These are phyloP conservation scores for Cercopithecus mona DNA, from an alignment of 2,113 vertebrate genomes.

Conservation along the genomic window DNA sequence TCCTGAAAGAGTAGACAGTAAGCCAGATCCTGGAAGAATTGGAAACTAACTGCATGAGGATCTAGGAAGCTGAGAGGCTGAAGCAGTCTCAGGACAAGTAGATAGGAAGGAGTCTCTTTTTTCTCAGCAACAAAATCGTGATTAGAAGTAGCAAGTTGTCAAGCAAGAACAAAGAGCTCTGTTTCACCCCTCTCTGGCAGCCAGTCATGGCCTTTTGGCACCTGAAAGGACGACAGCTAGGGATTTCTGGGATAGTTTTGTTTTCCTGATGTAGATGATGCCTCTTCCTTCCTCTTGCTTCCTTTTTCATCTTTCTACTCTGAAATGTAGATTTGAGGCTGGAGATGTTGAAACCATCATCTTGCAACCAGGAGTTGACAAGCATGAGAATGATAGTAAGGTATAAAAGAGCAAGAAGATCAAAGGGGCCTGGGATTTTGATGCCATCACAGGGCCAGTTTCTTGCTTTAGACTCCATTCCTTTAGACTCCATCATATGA, in stretches of 20 bases:
- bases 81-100: background rate
- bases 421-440: background rate
- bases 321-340: background rate
- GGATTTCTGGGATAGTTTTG: background rate
- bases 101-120: background rate
- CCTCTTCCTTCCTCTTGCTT: background rate
- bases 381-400: background rate
- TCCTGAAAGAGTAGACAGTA: slow-evolving; percentile 66
- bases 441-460: background rate
- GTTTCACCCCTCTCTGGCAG: background rate
- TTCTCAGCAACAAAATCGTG: background rate
- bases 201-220: background rate
- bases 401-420: background rate
- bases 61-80: slow-evolving; percentile 29
- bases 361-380: background rate
- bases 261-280: background rate
- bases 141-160: background rate
- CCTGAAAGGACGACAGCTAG: background rate
- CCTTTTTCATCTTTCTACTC: background rate
- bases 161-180: background rate
- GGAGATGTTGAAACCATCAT: background rate
- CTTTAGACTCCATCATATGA: background rate
- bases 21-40: slow-evolving; percentile 56
- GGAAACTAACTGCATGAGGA: slow-evolving; percentile 50
- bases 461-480: background rate